These are phyloP conservation scores for Donacobius atricapilla DNA, from an alignment of 2,113 vertebrate species.

Conservation along the genomic window DNA sequence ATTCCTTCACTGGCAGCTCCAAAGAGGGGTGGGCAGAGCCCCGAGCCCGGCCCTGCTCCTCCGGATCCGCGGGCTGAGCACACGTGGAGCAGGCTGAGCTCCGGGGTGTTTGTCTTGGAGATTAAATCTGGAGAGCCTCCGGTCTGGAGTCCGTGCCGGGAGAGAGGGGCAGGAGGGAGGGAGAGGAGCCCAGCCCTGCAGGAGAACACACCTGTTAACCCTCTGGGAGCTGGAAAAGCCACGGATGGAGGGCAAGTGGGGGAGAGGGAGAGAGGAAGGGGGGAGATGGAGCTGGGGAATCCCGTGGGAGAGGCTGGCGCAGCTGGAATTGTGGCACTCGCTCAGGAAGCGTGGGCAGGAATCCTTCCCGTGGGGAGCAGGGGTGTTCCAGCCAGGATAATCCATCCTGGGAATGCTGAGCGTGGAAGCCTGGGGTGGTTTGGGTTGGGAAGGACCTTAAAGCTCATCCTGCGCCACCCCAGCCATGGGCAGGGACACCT, in stretches of 20 bases:
- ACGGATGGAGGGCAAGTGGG: not conserved
- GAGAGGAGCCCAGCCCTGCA: not conserved
- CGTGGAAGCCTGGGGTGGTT: not conserved
- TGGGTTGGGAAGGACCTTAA: not conserved
- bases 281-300: accelerated
- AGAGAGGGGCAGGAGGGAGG: constrained; percentile 20
- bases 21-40: too few relatives aligned
- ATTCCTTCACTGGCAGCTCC: constrained; percentile 21
- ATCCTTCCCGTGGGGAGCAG: not conserved
- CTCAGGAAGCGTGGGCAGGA: not conserved
- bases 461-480: too few relatives aligned
- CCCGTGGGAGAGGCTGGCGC: not conserved
- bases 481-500: not conserved
- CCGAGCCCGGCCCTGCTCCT: not conserved
- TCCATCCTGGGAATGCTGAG: accelerated
- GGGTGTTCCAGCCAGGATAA: accelerated
- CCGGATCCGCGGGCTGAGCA: too few relatives aligned
- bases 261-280: not conserved
- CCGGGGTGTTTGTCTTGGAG: constrained; percentile 72
- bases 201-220: constrained; percentile 41
- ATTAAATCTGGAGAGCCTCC: constrained; percentile 43
- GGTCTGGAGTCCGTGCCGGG: not conserved
- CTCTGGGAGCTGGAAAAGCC: not conserved
- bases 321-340: not conserved
- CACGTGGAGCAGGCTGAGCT: too few relatives aligned